Base-by-base conservation (phyloP, 2,113 vertebrate species). In the Leptodactylus fuscus region DNA sequence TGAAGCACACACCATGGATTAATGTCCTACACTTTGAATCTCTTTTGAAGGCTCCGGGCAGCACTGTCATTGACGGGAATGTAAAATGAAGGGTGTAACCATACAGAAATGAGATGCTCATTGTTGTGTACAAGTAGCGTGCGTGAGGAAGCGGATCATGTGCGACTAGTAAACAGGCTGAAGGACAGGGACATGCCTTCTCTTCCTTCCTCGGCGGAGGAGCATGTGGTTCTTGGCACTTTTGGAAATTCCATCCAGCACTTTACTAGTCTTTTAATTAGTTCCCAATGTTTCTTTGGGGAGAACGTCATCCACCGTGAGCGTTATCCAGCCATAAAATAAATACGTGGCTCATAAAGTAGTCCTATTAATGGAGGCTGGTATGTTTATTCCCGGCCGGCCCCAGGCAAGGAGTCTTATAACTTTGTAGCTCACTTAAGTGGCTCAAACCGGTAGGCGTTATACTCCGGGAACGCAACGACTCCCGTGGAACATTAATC, bases 211-310 rank as follows among this genome's bases (percentile, higher is more conserved):
- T 12, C 10, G 36, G 81, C 8, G 44, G 22, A 22, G 32, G 24
- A 41, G 15, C 32, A 70, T 70, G 62, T 80, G 60, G 65, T 46
- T 60, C 41, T 62, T 48, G 38, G 53, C 34, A 75, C 81, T 71
- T 15, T 38, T 11, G 62, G 36, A 85, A 85, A 80, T 80, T 85
- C 60, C 29, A 55, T 46, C 18, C 62, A 51, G 24, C 3, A 27
- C 27, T 78, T 38, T 85, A 71, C 41, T 24, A 12, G 24, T 11
- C 41, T 67, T 85, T 44, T 80, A 80, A 80, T 85, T 85, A 44
- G 83, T 80, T 79, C 76, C 48, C 60, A 78, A 83, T 83, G 81
- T 62, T 83, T 75, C 24, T 38, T 74, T 27, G 67, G 22, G 16
- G n/a, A n/a, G 46, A 79, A 65, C 58, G 6, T 83, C 69, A 83